These are phyloP conservation scores for Zele albiditarsus DNA, from an alignment of 2,888 invertebrate genomes.

Conservation along the genomic window DNA sequence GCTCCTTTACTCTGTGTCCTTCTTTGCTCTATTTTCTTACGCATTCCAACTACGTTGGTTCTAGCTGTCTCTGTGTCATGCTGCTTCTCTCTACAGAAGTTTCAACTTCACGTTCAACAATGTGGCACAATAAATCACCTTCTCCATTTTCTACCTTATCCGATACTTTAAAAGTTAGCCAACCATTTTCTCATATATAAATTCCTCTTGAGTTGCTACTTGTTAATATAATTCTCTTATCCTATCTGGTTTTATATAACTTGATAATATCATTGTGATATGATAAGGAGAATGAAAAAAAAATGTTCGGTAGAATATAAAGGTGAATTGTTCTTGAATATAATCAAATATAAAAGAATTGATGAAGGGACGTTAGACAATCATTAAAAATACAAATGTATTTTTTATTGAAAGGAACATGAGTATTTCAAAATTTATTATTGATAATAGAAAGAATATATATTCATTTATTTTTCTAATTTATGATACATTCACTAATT, in stretches of 20 bases:
- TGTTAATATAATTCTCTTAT: background rate
- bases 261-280: background rate
- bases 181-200: background rate
- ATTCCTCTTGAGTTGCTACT: background rate
- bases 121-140: slow-evolving; percentile 6
- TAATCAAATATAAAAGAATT: too few species aligned
- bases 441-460: too few species aligned
- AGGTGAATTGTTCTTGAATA: too few species aligned
- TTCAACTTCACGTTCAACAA: background rate
- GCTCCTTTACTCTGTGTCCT: background rate
- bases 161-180: slow-evolving; percentile 11
- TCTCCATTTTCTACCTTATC: background rate
- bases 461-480: too few species aligned
- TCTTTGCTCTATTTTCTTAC: background rate
- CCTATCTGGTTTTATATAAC: background rate
- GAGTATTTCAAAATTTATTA: too few species aligned
- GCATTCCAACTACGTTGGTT: background rate
- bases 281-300: background rate
- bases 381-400: too few species aligned
- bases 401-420: too few species aligned
- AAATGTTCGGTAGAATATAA: background rate
- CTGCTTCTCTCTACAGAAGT: background rate
- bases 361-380: too few species aligned
- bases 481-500: too few species aligned
- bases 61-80: background rate